These are phyloP conservation scores for Periparus ater DNA, from an alignment of 2,797 vertebrate genomes.

Conservation along the genomic window DNA sequence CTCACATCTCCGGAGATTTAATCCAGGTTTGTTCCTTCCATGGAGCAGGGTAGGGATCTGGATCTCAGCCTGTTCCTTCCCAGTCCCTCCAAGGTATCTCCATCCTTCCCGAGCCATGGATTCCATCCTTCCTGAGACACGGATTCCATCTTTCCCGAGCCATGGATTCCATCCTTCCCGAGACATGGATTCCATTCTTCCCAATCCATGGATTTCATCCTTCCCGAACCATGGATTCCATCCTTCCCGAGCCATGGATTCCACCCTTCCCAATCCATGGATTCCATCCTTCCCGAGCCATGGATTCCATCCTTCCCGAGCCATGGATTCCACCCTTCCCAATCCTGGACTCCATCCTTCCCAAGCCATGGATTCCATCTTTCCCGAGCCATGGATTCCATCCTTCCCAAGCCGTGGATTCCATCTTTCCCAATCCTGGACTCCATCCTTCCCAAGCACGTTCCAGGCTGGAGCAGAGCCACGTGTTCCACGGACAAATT, in stretches of 20 bases:
- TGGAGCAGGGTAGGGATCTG: not conserved
- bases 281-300: not conserved
- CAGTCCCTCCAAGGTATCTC: not conserved
- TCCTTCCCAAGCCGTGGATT: not conserved
- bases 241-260: not conserved
- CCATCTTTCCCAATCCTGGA: not conserved
- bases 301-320: not conserved
- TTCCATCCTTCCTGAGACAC: not conserved
- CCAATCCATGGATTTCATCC: not conserved
- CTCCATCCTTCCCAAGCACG: not conserved
- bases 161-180: not conserved
- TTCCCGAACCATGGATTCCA: not conserved
- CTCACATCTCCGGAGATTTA: not conserved
- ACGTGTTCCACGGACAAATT: accelerated
- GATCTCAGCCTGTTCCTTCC: not conserved
- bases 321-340: not conserved
- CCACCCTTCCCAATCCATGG: not conserved
- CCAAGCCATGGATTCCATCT: not conserved
- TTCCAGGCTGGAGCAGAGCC: not conserved
- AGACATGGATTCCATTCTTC: not conserved
- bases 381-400: not conserved
- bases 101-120: not conserved
- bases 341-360: not conserved
- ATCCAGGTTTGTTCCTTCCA: not conserved
- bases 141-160: too few species aligned